phyloP scores from a whole-genome alignment of 92 coral and sea anemone species.

The Epizoanthus rinbou region DNA sequence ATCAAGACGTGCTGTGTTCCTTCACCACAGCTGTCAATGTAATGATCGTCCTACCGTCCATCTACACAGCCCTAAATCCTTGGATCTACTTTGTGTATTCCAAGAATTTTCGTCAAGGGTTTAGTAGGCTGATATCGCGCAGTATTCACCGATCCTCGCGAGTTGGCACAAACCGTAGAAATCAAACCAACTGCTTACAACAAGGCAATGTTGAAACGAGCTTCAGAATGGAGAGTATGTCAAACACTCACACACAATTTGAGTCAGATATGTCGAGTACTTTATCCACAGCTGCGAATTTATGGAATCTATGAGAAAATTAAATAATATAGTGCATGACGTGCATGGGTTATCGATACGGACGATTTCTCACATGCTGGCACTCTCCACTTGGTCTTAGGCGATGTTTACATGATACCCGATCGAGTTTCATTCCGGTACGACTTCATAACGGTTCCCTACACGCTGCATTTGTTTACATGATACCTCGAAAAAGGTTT shows the following conservation, averaged over 20 bases:
- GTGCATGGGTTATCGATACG: too few relatives aligned
- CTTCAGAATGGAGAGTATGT: not conserved
- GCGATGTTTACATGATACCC: too few relatives aligned
- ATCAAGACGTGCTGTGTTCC: not conserved
- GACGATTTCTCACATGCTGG: too few relatives aligned
- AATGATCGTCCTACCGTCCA: conserved; percentile 21
- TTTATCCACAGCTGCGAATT: not conserved
- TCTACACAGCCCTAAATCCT: conserved; percentile 22
- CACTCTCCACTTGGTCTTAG: too few relatives aligned
- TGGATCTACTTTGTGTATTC: conserved; percentile 34
- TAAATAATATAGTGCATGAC: not conserved
- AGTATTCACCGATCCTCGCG: conserved; percentile 2
- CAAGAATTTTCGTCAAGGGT: conserved; percentile 24
- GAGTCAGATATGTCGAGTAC: conserved; percentile 26
- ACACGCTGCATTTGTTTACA: too few relatives aligned
- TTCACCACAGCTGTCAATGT: conserved; percentile 4
- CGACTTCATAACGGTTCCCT: too few relatives aligned
- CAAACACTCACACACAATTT: not conserved
- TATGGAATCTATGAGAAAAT: not conserved
- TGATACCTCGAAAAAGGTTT: too few relatives aligned
- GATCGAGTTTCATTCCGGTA: too few relatives aligned
- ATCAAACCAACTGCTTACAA: too few relatives aligned
- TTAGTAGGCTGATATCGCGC: not conserved
- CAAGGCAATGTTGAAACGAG: not conserved
- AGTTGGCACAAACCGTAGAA: not conserved